These are phyloP conservation scores for Denticeps clupeoides DNA, from an alignment of 2,797 vertebrate genomes.

Conservation along the genomic window DNA sequence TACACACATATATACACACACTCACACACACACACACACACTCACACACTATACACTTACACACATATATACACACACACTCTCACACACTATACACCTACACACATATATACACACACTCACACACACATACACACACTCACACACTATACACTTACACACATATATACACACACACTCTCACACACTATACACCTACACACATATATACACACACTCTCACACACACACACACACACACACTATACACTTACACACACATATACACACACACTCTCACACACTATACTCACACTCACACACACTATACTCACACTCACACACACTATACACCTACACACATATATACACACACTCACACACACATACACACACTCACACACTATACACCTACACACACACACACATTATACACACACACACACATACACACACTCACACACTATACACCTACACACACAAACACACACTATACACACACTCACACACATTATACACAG, in stretches of 20 bases:
- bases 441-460: neutral
- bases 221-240: neutral
- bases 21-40: neutral
- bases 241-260: neutral
- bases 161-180: no score
- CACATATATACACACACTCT: neutral
- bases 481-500: neutral
- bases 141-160: no score
- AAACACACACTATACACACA: neutral
- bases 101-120: neutral
- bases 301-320: neutral
- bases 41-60: neutral
- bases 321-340: neutral
- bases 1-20: neutral
- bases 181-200: neutral
- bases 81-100: neutral
- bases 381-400: no score
- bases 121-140: neutral
- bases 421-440: neutral
- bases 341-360: constrained; percentile 12
- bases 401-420: neutral
- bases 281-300: neutral
- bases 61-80: neutral
- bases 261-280: neutral
- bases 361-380: neutral